Evolutionary conservation across 2,888 invertebrate genomes (phyloP), one percentile per base, ranked within the genome.

Genomic region (Hyposoter didymator): DNA sequence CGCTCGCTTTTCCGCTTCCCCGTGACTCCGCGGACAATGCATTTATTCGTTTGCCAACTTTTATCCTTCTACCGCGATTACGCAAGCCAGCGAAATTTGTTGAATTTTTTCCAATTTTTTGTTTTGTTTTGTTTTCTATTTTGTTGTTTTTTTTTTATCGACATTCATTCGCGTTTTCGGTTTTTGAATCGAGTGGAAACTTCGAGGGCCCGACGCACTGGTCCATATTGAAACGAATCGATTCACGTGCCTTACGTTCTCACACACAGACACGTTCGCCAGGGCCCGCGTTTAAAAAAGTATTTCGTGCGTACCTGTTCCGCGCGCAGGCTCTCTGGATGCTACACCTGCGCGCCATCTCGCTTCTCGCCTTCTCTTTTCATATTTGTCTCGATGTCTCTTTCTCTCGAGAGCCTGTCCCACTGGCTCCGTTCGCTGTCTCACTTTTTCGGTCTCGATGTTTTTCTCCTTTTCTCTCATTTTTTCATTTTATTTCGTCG

Each of bases 301-400:
- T 47, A 79, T 78, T 64, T 66, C 66, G 47, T 84, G n/a, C n/a
- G 80, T 84, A 84, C 84, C 84, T 84, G 84, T 80, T 84, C 67
- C 6, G 55, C 6, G 55, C n/a, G 49, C 45, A 52, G 69, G 19
- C 14, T 73, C 67, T 70, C 55, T 49, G n/a, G 64, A 45, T 43
- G 2, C 32, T 74, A 74, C 74, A 74, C 74, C 74, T 74, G 74
- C 74, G 74, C 74, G 74, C 69, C 67, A 80, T 59, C 76, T 70
- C 79, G 70, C 69, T 49, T 78, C 78, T 45, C 75, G 70, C 78
- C 74, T 79, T 32, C 76, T 72, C 70, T 70, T 83, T 75, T 64
- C 81, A 64, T 47, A 73, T 64, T 62, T 55, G 66, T 85, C 52
- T 45, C 64, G 62, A 10, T 59, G 76, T 79, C 75, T 73, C 74